A percentile compares a stretch with the other conserved stretches of the same genome.
phyloP scores from a whole-genome alignment of 2,113 vertebrate genomes.

The Mesoclemmys tuberculata region DNA sequence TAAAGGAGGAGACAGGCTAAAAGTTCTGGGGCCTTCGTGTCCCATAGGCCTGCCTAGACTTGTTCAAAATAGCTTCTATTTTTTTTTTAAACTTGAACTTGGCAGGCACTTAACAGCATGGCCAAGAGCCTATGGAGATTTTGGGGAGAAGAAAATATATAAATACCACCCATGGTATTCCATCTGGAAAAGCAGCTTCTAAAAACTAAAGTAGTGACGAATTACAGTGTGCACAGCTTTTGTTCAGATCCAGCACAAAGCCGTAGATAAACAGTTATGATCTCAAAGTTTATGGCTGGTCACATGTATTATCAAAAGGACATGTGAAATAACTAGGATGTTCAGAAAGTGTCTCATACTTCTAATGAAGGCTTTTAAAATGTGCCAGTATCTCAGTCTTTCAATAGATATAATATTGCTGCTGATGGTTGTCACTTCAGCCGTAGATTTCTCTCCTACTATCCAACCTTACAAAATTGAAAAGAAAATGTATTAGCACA shows the following conservation, averaged over 20 bases:
- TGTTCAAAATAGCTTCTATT: background rate
- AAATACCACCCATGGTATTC: background rate
- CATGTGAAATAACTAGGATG: background rate
- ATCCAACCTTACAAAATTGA: background rate
- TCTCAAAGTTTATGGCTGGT: background rate
- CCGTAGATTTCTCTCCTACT: background rate
- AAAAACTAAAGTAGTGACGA: background rate
- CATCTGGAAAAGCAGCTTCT: background rate
- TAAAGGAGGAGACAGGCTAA: background rate
- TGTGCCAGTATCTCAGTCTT: background rate
- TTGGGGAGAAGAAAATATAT: background rate
- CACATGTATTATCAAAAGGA: background rate
- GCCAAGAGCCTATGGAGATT: background rate
- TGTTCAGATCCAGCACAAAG: background rate
- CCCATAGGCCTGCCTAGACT: accelerated
- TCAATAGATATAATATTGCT: background rate
- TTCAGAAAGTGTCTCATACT: background rate
- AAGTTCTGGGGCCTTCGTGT: background rate
- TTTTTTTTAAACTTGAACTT: background rate
- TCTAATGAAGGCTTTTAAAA: background rate
- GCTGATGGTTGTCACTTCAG: background rate
- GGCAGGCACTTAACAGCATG: background rate
- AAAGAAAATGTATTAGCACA: background rate
- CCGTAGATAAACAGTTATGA: background rate
- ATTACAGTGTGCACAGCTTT: background rate